Conservation (phyloP, 2,797 vertebrate genomes). For the Gymnoscopelus braueri region DNA sequence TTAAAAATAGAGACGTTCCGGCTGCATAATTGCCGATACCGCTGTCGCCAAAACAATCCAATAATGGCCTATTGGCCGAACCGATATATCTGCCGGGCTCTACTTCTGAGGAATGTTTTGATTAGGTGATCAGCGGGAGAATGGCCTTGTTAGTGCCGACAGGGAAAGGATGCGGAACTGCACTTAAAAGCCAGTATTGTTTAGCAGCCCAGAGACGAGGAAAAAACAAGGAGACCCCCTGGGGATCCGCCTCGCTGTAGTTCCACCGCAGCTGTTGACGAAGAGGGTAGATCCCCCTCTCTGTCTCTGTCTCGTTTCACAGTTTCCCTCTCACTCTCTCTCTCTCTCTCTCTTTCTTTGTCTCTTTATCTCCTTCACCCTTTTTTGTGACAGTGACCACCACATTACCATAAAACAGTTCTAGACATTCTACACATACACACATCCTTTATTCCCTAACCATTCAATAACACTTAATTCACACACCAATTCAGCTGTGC, state of each 20-base stretch:
- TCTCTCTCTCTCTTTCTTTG: background rate
- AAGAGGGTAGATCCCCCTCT: background rate
- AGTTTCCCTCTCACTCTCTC: background rate
- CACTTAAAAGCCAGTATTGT: constrained; percentile 10
- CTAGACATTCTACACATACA: no score
- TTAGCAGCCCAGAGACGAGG: background rate
- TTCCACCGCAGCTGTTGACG: constrained; percentile 9
- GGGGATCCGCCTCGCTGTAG: background rate
- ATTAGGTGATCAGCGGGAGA: constrained; percentile 1
- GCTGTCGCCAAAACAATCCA: no score
- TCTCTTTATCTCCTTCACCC: background rate
- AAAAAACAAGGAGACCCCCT: constrained; percentile 14
- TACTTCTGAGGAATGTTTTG: background rate
- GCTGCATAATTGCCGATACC: no score
- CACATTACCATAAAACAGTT: no score
- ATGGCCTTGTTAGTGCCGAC: background rate
- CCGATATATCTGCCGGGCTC: no score
- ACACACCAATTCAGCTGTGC: no score
- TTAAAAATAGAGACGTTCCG: no score
- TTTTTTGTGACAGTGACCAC: background rate
- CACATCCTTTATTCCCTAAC: no score
- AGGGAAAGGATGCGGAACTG: constrained; percentile 10
- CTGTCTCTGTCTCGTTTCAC: background rate
- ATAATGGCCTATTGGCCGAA: no score
- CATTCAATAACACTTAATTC: no score